Evolutionary conservation across 2,113 vertebrate genomes (phyloP), one percentile per base, ranked within the genome.

Genomic region (Rhynchomys soricoides): DNA sequence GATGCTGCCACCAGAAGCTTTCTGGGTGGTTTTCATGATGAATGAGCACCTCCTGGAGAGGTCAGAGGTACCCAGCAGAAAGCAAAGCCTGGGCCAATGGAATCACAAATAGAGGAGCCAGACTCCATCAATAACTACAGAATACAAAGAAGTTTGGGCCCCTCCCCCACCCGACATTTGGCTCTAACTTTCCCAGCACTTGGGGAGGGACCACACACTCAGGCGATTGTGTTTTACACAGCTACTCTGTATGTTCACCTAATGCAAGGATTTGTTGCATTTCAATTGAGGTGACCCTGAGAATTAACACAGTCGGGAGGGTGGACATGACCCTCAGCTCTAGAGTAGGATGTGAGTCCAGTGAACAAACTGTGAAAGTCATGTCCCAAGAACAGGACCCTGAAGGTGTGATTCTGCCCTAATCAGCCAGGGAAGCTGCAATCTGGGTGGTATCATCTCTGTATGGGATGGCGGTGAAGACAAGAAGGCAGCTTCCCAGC

Each of bases 141-240:
- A 55, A 48, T 9, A n/a, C 37, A 66, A 66, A 55, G 26, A 26
- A 22, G 45, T 11, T 13, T 0, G 34, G 5, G 5, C 77, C 74
- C 29, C 68, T 26, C 22, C 37, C 45, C 3, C 19, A 3, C 11
- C 50, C 64, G 21, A 4, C 24, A 16, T 19, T n/a, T 34, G 31
- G 9, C 6, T 48, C 83, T 73, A 26, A 75, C 3, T 40, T 62
- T 64, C 66, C 77, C 34, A 24, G 19, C 24, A 15, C 45, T 52
- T 37, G 5, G 62, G 31, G 64, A 31, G 40, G 22, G 59, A 37
- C 7, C 7, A 4, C 21, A 37, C 10, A 48, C 21, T 7, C 19
- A 1, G 0, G 2, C 62, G 1, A 21, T 7, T 0, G 8, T 40
- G 13, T 52, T 7, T 29, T 4, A 3, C 16, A 12, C 0, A 4